Conservation (phyloP, 35 echinoderm and acorn worm genomes). For the Eucidaris tribuloides region DNA sequence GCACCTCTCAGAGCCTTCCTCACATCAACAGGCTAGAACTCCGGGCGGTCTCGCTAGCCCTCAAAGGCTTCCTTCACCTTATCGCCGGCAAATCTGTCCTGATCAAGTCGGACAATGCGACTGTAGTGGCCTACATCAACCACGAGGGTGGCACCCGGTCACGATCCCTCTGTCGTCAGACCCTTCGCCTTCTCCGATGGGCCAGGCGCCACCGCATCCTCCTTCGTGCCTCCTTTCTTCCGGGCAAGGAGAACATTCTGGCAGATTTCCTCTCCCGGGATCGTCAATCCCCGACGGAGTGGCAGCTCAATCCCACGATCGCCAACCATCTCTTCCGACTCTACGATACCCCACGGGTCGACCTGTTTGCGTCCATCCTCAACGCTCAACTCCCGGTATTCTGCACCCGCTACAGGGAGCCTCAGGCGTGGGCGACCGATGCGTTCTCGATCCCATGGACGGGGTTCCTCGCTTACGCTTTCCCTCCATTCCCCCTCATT, state of each 20-base stretch:
- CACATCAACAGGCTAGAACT: constrained; percentile 21
- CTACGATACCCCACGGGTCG: neutral
- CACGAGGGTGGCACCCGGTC: constrained; percentile 19
- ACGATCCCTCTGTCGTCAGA: neutral
- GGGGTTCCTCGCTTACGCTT: constrained; percentile 34
- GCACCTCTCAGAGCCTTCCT: neutral
- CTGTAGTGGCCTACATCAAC: constrained; percentile 65
- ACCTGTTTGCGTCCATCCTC: constrained; percentile 13
- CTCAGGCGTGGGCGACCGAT: constrained; percentile 20
- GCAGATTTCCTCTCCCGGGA: constrained; percentile 45
- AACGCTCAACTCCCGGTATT: constrained; percentile 13
- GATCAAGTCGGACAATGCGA: constrained; percentile 37
- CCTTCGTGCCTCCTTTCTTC: neutral
- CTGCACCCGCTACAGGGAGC: neutral
- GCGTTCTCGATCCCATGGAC: constrained; percentile 47
- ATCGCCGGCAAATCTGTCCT: neutral
- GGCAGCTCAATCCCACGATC: neutral
- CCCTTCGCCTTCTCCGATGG: neutral
- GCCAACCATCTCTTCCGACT: neutral
- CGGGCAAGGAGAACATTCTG: neutral
- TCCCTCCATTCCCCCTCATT: constrained; percentile 44
- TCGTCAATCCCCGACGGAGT: neutral
- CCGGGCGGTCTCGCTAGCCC: neutral
- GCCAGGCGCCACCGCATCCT: neutral
- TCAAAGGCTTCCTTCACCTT: neutral